A percentile compares a stretch with the other conserved stretches of the same genome.
These are phyloP conservation scores for Argyresthia albistria DNA, from an alignment of 2,888 invertebrate species.

Conservation along the genomic window DNA sequence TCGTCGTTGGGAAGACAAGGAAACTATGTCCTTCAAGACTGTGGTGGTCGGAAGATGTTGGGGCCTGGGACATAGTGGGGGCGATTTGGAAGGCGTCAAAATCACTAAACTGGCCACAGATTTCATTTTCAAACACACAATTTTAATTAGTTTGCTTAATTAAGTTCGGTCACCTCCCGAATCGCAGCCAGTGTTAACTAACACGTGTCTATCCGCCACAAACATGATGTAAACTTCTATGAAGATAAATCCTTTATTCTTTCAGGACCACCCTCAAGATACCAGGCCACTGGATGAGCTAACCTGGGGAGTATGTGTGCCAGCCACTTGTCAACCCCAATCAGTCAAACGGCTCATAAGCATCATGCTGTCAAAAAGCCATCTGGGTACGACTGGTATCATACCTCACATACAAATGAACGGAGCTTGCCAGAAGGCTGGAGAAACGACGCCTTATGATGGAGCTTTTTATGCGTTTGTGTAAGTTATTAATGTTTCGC, in stretches of 20 bases:
- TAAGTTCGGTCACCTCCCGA: too few relatives aligned
- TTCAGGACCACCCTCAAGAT: conserved; percentile 35
- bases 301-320: conserved; percentile 71
- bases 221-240: too few relatives aligned
- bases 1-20: too few relatives aligned
- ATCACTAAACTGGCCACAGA: too few relatives aligned
- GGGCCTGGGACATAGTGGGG: too few relatives aligned
- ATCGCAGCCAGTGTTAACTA: too few relatives aligned
- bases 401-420: conserved; percentile 32
- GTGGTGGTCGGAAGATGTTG: too few relatives aligned
- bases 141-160: too few relatives aligned
- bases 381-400: conserved; percentile 47
- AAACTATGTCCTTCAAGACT: too few relatives aligned
- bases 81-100: too few relatives aligned
- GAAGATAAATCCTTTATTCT: background rate
- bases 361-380: conserved; percentile 44
- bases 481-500: conserved; percentile 25
- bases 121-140: too few relatives aligned
- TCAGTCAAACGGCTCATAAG: conserved; percentile 39
- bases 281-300: conserved; percentile 44
- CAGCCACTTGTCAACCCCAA: conserved; percentile 45
- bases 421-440: conserved; percentile 38
- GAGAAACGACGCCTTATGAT: conserved; percentile 15
- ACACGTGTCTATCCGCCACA: too few relatives aligned
- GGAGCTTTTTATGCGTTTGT: conserved; percentile 24